Evolutionary conservation across 2,113 vertebrate species (phyloP), one percentile per base, ranked within the genome.

Genomic region (Sprattus sprattus): DNA sequence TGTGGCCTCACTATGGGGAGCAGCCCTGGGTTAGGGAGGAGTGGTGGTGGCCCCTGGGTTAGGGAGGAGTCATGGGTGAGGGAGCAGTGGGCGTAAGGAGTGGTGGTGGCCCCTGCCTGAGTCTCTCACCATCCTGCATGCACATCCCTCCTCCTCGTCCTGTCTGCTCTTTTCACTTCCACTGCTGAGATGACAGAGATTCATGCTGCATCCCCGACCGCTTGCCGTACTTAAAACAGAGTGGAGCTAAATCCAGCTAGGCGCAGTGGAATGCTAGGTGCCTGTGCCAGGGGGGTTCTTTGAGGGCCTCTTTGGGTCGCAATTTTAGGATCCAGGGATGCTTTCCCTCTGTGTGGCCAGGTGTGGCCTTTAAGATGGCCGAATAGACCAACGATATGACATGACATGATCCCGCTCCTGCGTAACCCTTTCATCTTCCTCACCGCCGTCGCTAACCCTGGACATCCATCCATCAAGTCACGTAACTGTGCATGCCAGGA

Each of bases 371-470:
- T 28, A 25, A 71, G n/a, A 64, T 6, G 60, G 6, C 64, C 1
- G 25, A 39, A 1, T 1, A 39, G 39, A 39, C 28, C 28, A 39
- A 13, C 1, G 28, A 39, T 13, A 28, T 15, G 13, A 9, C 25
- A 8, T 13, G 28, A 10, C 11, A 3, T 1, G 13, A 3, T 11
- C 71, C 71, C 32, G 4, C 71, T 78, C 71, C 28, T 78, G 28
- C 10, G 7, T 94, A 92, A 93, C 92, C 84, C 82, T 88, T 91
- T 90, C 91, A 91, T 89, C 84, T 86, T 22, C 85, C 78, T 25
- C 84, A 11, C 90, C 83, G 86, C 81, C n/a, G 82, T 88, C 83
- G 92, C 92, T 93, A 94, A 94, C 89, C 90, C 89, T 88, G 13
- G 8, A 9, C 52, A 75, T 86, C 81, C 82, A 87, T 89, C 93